Percentiles rank a stretch among this genome's conserved stretches.
Conservation (phyloP, 2,113 vertebrate genomes). For the Channa maculata region DNA sequence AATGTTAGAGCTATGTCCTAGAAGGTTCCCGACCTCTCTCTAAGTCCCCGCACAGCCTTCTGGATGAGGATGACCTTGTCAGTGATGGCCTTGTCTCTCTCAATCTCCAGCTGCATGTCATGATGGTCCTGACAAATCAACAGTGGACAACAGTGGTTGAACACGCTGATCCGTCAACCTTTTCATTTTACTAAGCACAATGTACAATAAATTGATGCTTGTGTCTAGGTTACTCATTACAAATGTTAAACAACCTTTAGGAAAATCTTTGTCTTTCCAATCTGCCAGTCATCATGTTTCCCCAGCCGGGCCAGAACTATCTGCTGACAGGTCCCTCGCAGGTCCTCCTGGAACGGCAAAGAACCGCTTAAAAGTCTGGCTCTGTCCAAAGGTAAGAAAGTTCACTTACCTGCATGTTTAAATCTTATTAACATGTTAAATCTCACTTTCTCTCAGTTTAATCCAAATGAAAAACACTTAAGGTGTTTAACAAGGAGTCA, state of each 20-base stretch:
- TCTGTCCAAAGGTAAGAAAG: too few species aligned
- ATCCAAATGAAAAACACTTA: too few species aligned
- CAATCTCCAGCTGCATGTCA: constrained; percentile 96
- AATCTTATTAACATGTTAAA: too few species aligned
- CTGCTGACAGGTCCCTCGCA: constrained; percentile 91
- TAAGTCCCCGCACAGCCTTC: constrained; percentile 94
- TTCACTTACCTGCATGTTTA: too few species aligned
- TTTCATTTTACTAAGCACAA: neutral
- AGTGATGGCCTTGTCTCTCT: constrained; percentile 95
- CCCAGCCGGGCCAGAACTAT: constrained; percentile 91
- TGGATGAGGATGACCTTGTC: constrained; percentile 98
- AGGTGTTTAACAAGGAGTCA: too few species aligned
- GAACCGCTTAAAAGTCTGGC: neutral
- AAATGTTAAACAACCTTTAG: constrained; percentile 86
- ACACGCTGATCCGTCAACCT: too few species aligned
- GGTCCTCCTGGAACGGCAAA: constrained; percentile 84
- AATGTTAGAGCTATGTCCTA: neutral
- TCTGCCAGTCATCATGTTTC: constrained; percentile 96
- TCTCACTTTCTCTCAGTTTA: too few species aligned
- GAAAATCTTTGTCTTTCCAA: constrained; percentile 98
- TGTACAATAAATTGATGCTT: neutral
- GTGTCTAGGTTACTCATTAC: neutral
- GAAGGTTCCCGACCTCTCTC: constrained; percentile 85
- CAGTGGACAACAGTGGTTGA: too few species aligned
- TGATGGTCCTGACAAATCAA: constrained; percentile 90